A percentile compares a stretch with the other conserved stretches of the same genome.
These are phyloP conservation scores for Notamacropus eugenii DNA, from an alignment of 2,797 vertebrate species.

Conservation along the genomic window DNA sequence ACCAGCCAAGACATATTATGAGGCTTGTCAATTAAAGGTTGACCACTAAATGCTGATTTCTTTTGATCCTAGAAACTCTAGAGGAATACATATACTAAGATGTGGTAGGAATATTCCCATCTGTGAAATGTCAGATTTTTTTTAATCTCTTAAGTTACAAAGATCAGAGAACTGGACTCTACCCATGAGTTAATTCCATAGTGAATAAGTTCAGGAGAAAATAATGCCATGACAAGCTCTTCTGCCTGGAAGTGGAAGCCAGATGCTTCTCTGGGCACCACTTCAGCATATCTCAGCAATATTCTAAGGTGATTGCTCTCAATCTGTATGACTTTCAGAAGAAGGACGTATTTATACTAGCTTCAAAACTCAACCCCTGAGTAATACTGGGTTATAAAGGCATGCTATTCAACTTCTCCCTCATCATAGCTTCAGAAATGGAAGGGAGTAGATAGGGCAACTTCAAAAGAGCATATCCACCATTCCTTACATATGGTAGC, in stretches of 20 bases:
- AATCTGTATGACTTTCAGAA: neutral
- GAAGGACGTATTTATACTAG: neutral
- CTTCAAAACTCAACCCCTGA: neutral
- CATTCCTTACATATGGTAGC: neutral
- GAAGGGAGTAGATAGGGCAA: neutral
- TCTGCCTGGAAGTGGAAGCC: neutral
- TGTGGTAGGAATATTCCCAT: neutral
- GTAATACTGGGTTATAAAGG: neutral
- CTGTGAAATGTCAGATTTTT: neutral
- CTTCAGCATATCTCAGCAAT: constrained; percentile 17
- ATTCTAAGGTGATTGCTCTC: constrained; percentile 7
- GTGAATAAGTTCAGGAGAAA: neutral
- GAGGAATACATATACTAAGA: neutral
- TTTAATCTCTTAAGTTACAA: neutral
- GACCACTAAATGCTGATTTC: neutral
- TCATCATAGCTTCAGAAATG: neutral
- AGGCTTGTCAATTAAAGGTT: neutral
- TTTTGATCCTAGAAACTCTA: neutral
- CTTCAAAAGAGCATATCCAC: neutral
- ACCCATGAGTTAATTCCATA: constrained; percentile 11
- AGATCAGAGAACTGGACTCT: constrained; percentile 17
- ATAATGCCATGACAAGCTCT: neutral
- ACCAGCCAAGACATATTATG: neutral
- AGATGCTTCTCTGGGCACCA: neutral
- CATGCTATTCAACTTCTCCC: neutral